phyloP scores from a whole-genome alignment of 2,113 vertebrate species.

The Sarotherodon lohbergeri region DNA sequence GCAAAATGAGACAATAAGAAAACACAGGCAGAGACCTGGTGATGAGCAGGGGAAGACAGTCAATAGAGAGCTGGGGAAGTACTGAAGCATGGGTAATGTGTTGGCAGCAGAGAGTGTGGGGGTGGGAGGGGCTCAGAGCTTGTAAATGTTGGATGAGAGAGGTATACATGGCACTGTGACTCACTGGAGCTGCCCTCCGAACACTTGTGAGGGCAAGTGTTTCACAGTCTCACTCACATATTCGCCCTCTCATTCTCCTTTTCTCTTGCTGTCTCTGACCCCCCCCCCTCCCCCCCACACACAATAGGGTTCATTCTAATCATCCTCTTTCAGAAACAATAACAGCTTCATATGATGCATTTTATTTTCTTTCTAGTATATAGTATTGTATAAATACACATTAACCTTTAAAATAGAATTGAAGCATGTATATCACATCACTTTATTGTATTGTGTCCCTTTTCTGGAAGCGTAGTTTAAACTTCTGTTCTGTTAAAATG shows the following conservation, averaged over 20 bases:
- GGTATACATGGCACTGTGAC: slow-evolving; percentile 69
- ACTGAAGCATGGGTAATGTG: slow-evolving; percentile 48
- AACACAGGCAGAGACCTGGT: neutral
- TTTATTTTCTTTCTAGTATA: neutral
- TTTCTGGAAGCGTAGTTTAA: neutral
- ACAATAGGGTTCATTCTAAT: neutral
- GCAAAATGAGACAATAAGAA: neutral
- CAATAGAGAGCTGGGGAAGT: slow-evolving; percentile 3
- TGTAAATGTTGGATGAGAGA: slow-evolving; percentile 71
- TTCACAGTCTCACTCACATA: slow-evolving; percentile 37
- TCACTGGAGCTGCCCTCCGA: slow-evolving; percentile 64
- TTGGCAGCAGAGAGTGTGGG: slow-evolving; percentile 7
- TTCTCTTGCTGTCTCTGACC: neutral
- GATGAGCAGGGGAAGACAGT: slow-evolving; percentile 12
- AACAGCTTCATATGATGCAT: neutral
- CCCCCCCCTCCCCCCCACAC: neutral
- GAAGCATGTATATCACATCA: neutral
- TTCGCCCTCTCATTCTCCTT: neutral
- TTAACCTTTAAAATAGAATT: neutral
- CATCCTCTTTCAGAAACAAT: neutral
- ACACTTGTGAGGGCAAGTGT: slow-evolving; percentile 69
- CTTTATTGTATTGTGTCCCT: neutral
- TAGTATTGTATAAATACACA: neutral
- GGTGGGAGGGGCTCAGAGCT: slow-evolving; percentile 32
- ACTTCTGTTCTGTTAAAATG: neutral